Percentiles rank a stretch among this genome's conserved stretches.
Evolutionary conservation across 2,797 vertebrate genomes (phyloP).

Genomic region (Borostomias antarcticus): DNA sequence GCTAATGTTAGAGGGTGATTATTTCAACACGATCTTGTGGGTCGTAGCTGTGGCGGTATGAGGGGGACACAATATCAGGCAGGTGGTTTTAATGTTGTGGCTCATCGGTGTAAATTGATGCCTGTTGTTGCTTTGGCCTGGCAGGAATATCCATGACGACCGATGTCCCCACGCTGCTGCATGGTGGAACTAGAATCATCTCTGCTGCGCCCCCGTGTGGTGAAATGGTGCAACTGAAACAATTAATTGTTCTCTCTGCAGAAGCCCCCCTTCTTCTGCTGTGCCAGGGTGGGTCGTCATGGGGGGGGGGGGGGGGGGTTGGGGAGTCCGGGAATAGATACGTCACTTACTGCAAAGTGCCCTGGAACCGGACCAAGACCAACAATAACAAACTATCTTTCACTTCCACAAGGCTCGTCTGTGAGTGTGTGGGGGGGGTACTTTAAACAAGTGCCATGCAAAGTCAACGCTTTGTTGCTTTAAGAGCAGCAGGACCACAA

Average conservation of each 20-base stretch:
- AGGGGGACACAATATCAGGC: too few species aligned
- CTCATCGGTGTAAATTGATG: conserved; percentile 11
- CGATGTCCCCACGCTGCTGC: not conserved
- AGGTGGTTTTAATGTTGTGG: too few species aligned
- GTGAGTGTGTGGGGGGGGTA: conserved; percentile 2
- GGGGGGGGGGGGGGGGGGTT: conserved; percentile 11
- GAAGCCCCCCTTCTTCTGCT: not conserved
- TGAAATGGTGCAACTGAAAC: conserved; percentile 15
- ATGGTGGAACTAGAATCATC: not conserved
- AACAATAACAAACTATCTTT: conserved; percentile 61
- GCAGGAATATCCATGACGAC: not conserved
- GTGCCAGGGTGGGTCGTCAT: not conserved
- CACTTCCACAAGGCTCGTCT: conserved; percentile 36
- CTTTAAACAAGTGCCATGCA: conserved; percentile 38
- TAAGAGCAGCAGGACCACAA: conserved; percentile 52
- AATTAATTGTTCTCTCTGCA: not conserved
- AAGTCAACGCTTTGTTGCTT: conserved; percentile 54
- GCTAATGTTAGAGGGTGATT: too few species aligned
- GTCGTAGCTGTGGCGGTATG: too few species aligned
- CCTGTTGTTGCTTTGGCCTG: conserved; percentile 1
- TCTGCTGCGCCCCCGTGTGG: conserved; percentile 20
- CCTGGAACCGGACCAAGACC: conserved; percentile 51
- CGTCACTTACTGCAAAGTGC: conserved; percentile 43
- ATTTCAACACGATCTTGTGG: too few species aligned
- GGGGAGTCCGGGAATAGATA: conserved; percentile 40